Evolutionary conservation across 2,888 invertebrate genomes (phyloP), one percentile per base, ranked within the genome.

Genomic region (Lymantria monacha): DNA sequence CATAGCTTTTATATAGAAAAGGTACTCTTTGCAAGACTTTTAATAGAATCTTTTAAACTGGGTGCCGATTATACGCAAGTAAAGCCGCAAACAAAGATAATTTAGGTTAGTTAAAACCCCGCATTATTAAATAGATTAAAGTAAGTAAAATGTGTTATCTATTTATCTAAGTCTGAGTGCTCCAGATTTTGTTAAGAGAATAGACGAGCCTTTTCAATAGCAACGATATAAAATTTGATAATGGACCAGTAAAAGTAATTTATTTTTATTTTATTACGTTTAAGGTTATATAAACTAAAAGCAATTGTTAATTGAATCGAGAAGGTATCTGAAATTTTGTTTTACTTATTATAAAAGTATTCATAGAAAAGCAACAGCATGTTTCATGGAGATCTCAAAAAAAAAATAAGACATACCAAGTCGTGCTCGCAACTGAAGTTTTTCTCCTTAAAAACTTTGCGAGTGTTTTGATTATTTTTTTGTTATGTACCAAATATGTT

Each of bases 371-470:
- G 49, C 22, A 51, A 33, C 53, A 52, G 43, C 55, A 62, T 66
- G 61, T 67, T 70, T 63, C 70, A 9, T 33, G 33, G 9, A 10
- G 33, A 8, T 33, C 57, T 69, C 69, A 68, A 72, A 70, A 72
- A 70, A 72, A 70, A 73, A 70, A 72, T 69, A 62, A 63, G 62
- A 59, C 59, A 62, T 64, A 62, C 69, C 72, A 81, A 79, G 68
- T 79, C 77, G 63, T 61, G 67, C 67, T 69, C 72, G 70, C 72
- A 74, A 78, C 77, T 72, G 72, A 73, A 77, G 74, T 79, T 78
- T 76, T 77, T 73, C 70, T 66, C 65, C 53, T 47, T 59, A 70
- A 77, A 74, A 57, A 76, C 74, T 66, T 76, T 76, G 59, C 59
- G 56, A 61, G 52, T 68, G 63, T 70, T 73, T 72, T 72, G 66